Base-by-base conservation (phyloP, 2,888 invertebrate species). In the Stratiomys singularior region DNA sequence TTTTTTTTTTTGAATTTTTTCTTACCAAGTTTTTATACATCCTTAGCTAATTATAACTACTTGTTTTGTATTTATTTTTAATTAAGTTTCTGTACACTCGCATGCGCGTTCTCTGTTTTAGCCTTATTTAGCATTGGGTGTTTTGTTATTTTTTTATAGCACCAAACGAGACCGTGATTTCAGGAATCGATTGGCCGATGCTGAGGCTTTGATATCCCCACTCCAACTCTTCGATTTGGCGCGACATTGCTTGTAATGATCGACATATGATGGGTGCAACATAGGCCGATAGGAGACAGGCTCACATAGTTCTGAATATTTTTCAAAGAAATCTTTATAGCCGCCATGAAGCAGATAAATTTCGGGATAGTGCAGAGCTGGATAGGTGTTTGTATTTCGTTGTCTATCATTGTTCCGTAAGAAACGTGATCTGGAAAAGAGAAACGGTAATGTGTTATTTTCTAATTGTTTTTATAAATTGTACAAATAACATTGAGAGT, bases 321-420 rank as follows among this genome's bases (percentile, higher is more conserved):
- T 87, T 81, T 91, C 89, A 86, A 90, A 96, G 88, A 99, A 98
- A 37, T 90, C 90, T 84, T 95, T 93, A 88, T 97, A 97, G 56
- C 96, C 97, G 0, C 96, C 96, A 84, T 96, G 94, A 27, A 99
- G 89, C 1, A 99, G 89, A 87, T 99, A 99, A 1, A 97, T 89
- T 87, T 99, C 99, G 0, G 98, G 98, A 88, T 95, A 97, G 84
- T 94, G 89, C 0, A 99, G 89, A 0, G 91, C 88, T 0, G 99
- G 99, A 87, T 98, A 98, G 79, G 90, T 89, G 76, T 93, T 92
- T 79, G 91, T 91, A 87, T 98, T 96, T 58, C 90, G 88, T 18
- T 91, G 91, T 0, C 99, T 90, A 87, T 99, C 98, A 30, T 92
- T 88, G 67, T 93, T 92, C 3, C 98, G 92, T 76, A 99, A 89